Conservation (phyloP, 2,888 invertebrate genomes). For the Acrobasis suavella region DNA sequence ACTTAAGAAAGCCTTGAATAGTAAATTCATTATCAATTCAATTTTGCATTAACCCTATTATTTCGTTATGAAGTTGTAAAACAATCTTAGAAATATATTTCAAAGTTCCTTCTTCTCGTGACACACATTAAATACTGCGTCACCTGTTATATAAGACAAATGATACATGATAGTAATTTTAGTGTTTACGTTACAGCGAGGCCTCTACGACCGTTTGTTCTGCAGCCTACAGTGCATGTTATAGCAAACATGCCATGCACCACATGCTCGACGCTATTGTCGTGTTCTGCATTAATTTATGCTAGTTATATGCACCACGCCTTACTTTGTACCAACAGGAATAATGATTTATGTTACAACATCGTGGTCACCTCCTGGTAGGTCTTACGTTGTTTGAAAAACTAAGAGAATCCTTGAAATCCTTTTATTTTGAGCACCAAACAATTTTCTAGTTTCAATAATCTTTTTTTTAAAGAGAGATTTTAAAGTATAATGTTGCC, state of each 20-base stretch:
- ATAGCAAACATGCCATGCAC: constrained; percentile 1
- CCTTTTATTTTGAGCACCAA: too few relatives aligned
- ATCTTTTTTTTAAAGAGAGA: too few relatives aligned
- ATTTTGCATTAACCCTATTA: too few relatives aligned
- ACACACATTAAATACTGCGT: background rate
- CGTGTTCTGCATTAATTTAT: constrained; percentile 10
- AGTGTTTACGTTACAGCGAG: background rate
- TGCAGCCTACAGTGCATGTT: background rate
- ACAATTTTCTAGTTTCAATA: too few relatives aligned
- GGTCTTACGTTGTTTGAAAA: too few relatives aligned
- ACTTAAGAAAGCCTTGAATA: too few relatives aligned
- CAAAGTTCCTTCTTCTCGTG: background rate
- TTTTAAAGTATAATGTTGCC: too few relatives aligned
- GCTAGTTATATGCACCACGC: constrained; percentile 1
- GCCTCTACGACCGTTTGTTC: constrained; percentile 6
- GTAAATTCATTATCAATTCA: too few relatives aligned
- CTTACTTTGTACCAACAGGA: background rate
- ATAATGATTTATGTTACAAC: background rate
- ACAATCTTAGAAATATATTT: too few relatives aligned
- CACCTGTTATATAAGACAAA: background rate
- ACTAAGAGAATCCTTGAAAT: too few relatives aligned
- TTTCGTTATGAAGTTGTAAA: too few relatives aligned
- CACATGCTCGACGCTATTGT: background rate
- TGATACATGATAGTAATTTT: constrained; percentile 1
- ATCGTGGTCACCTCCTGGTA: too few relatives aligned